phyloP scores from a whole-genome alignment of 2,888 invertebrate species.

The Euzophera pinguis region DNA sequence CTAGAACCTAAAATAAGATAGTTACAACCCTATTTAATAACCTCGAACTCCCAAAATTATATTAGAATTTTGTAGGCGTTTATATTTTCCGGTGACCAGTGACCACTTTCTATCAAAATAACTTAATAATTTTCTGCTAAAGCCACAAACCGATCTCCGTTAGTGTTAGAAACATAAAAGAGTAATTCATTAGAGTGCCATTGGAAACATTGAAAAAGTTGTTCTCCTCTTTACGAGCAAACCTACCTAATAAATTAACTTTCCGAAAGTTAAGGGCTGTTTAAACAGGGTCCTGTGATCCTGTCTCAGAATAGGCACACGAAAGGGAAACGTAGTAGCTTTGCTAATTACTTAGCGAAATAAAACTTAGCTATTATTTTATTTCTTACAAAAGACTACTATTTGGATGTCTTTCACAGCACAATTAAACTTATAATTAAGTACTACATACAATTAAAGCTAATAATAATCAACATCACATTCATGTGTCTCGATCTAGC shows the following conservation, averaged over 20 bases:
- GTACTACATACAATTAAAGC: too few species aligned
- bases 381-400: neutral
- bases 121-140: neutral
- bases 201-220: constrained; percentile 29
- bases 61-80: too few species aligned
- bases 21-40: too few species aligned
- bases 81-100: too few species aligned
- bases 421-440: too few species aligned
- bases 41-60: too few species aligned
- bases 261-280: constrained; percentile 22
- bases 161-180: constrained; percentile 23
- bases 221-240: constrained; percentile 25
- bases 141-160: neutral
- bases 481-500: too few species aligned
- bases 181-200: constrained; percentile 30
- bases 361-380: neutral
- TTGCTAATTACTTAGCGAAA: constrained; percentile 12
- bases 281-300: constrained; percentile 10
- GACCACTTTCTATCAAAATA: too few species aligned
- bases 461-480: too few species aligned
- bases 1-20: too few species aligned
- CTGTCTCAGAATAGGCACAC: neutral
- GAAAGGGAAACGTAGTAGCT: constrained; percentile 1
- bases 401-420: neutral
- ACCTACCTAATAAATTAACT: constrained; percentile 27